Conservation (phyloP, 2,113 vertebrate genomes). For the Petromus typicus region DNA sequence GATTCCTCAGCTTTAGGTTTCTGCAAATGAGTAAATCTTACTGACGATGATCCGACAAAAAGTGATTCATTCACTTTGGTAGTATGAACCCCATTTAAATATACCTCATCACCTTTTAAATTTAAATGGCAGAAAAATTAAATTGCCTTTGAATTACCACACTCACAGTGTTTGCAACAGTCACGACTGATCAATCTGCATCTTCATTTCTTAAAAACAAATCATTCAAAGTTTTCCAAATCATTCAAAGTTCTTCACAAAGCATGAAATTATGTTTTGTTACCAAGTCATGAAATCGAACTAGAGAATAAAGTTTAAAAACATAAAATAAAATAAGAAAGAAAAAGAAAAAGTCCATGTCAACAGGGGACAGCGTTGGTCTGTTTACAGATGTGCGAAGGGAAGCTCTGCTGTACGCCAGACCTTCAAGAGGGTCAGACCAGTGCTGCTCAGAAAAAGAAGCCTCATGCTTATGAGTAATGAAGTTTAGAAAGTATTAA, state of each 20-base stretch:
- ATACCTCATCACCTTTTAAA: slow-evolving; percentile 68
- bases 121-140: slow-evolving; percentile 69
- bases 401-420: not conserved
- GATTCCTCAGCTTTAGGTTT: not conserved
- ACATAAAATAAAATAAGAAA: too few species aligned
- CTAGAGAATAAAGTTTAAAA: slow-evolving; percentile 56
- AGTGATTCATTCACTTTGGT: slow-evolving; percentile 41
- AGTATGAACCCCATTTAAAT: slow-evolving; percentile 49
- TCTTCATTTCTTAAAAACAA: slow-evolving; percentile 67
- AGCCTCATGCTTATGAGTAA: not conserved
- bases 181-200: slow-evolving; percentile 58
- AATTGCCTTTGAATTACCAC: slow-evolving; percentile 76
- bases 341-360: not conserved
- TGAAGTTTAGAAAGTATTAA: slow-evolving; percentile 65
- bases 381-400: slow-evolving; percentile 62
- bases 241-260: slow-evolving; percentile 78
- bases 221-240: slow-evolving; percentile 74
- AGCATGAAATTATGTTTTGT: slow-evolving; percentile 78
- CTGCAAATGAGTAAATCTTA: not conserved
- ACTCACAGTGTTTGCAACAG: slow-evolving; percentile 31
- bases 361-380: not conserved
- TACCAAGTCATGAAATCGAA: slow-evolving; percentile 66
- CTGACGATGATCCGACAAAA: not conserved
- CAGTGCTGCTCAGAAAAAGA: not conserved
- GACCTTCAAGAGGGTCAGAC: rapidly evolving